These are phyloP conservation scores for Thrips palmi DNA, from an alignment of 1,140 invertebrate genomes.

Conservation along the genomic window DNA sequence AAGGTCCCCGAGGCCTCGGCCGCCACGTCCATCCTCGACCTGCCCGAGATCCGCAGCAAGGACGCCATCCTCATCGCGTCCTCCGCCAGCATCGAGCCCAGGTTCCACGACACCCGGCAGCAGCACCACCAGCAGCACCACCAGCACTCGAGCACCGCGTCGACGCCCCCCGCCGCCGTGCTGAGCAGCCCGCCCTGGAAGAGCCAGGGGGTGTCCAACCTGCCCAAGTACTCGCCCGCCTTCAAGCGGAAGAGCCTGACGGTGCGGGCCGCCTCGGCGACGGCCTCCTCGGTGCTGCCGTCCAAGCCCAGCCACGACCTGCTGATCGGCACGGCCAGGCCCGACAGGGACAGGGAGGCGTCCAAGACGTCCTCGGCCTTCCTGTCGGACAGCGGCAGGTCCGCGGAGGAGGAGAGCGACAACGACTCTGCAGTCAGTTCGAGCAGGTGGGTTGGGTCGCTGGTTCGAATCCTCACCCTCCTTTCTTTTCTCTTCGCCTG, in stretches of 20 bases:
- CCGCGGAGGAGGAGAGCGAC: constrained; percentile 48
- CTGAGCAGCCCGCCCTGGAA: constrained; percentile 11
- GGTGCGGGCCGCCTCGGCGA: constrained; percentile 32
- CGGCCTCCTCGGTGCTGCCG: constrained; percentile 16
- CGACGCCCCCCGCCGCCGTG: too few species aligned
- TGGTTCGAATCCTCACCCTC: too few species aligned
- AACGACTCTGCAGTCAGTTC: constrained; percentile 72
- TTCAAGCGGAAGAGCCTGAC: constrained; percentile 58
- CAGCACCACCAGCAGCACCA: constrained; percentile 10
- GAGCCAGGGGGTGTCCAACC: constrained; percentile 21
- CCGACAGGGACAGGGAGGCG: constrained; percentile 1
- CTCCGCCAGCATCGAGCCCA: constrained; percentile 1
- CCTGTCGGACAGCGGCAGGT: constrained; percentile 14
- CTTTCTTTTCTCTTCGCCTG: too few species aligned
- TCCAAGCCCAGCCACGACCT: constrained; percentile 18
- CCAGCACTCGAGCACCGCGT: too few species aligned
- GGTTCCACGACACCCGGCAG: neutral
- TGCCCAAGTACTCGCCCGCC: constrained; percentile 67
- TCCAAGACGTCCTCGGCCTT: neutral
- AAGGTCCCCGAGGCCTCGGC: constrained; percentile 31
- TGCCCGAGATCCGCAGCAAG: constrained; percentile 64
- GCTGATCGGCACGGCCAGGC: constrained; percentile 7
- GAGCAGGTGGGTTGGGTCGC: too few species aligned
- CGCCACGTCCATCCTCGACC: constrained; percentile 34
- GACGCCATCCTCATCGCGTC: constrained; percentile 23